Base-by-base conservation (phyloP, 2,888 invertebrate species). In the Tortrix viridana region DNA sequence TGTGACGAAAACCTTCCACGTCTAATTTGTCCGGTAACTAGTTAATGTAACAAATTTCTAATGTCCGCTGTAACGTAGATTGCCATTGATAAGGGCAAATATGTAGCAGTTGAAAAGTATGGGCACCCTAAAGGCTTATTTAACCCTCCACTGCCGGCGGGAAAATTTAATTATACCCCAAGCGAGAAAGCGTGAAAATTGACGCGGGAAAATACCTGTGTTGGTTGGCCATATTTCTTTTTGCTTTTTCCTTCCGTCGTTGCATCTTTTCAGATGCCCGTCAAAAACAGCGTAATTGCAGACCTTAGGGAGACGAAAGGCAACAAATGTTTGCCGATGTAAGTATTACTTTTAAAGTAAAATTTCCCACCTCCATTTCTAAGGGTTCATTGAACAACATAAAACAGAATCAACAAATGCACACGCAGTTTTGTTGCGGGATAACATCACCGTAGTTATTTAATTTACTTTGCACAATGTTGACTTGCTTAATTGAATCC, bases 41-140 rank as follows among this genome's bases (percentile, higher is more conserved):
- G 74, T 73, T 77, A 77, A 79, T 76, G 74, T 75, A 73, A 72
- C 44, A 56, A 52, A 38, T 52, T 63, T 57, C 47, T 58, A 63
- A 63, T 63, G 47, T 52, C 38, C 50, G 50, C 14, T 41, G 57
- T 62, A 47, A 57, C 62, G 38, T 47, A 53, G 62, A 57, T 63
- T 26, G 41, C 53, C 57, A 63, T 53, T 53, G 53, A 58, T 58
- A 53, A 53, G 32, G 38, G 63, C 52, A 63, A 57, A 63, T 63
- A 58, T 58, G 57, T 52, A 53, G 47, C 52, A 57, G 57, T 63
- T 63, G 46, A 52, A 57, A 63, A 63, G 52, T 47, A 50, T 38
- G 41, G 53, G 41, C 52, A 16, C 16, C 57, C 57, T 52, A 52
- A 57, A 52, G 20, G 47, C 52, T 57, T 47, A 37, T 18, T 37